A percentile compares a stretch with the other conserved stretches of the same genome.
Evolutionary conservation across 2,113 vertebrate species (phyloP).

Genomic region (Lepidothrix coronata): DNA sequence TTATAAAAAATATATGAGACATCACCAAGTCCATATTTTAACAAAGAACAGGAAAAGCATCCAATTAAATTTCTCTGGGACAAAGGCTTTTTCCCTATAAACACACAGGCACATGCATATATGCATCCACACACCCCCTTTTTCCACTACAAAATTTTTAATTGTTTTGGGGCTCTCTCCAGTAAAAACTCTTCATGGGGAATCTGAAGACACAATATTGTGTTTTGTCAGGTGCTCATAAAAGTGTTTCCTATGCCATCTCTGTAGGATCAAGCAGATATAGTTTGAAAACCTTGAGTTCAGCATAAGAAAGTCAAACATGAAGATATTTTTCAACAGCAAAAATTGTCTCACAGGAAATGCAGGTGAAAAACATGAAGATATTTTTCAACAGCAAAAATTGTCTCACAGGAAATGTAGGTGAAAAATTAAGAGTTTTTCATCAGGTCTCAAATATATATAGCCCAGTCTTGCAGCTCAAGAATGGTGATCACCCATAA

Average conservation of each 20-base stretch:
- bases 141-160: background rate
- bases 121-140: background rate
- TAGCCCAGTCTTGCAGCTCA: background rate
- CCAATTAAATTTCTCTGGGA: background rate
- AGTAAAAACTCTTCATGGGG: background rate
- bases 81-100: background rate
- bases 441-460: background rate
- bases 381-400: background rate
- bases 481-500: background rate
- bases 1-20: background rate
- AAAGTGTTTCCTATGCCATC: background rate
- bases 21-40: background rate
- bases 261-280: background rate
- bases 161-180: background rate
- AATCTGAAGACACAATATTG: background rate
- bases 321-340: background rate
- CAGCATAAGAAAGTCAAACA: background rate
- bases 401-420: background rate
- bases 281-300: background rate
- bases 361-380: background rate
- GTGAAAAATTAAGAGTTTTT: background rate
- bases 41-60: background rate
- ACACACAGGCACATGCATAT: rapidly evolving
- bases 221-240: background rate
- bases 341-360: background rate